Conservation (phyloP, 2,113 vertebrate species). For the Phyllostomus hastatus region DNA sequence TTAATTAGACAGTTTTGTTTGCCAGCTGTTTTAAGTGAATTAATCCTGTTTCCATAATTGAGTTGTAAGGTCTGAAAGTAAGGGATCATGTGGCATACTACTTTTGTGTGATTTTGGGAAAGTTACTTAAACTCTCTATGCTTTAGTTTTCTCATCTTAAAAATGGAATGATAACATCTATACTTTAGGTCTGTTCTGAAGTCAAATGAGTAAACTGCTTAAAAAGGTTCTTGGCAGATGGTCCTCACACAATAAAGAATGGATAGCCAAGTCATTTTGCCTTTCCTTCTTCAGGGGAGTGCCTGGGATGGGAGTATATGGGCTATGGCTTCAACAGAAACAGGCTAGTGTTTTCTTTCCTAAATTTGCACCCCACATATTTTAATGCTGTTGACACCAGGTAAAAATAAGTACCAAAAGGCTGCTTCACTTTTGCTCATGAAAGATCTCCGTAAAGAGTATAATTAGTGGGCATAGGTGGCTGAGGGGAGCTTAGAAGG, state of each 20-base stretch:
- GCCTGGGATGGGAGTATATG: background rate
- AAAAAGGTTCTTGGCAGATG: no score
- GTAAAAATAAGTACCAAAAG: background rate
- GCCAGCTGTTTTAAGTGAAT: background rate
- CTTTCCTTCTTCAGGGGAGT: background rate
- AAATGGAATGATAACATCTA: background rate
- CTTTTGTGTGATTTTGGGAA: background rate
- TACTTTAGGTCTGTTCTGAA: background rate
- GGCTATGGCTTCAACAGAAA: background rate
- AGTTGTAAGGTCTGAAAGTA: background rate
- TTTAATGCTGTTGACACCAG: background rate
- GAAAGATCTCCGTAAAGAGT: background rate
- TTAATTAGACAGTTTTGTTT: background rate
- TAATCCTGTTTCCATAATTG: background rate
- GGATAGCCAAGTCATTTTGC: background rate
- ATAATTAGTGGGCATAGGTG: fast-evolving
- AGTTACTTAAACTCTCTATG: background rate
- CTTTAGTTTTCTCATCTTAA: background rate
- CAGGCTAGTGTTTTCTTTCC: background rate
- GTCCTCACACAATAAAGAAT: background rate
- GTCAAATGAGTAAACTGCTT: background rate
- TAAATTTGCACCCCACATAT: background rate
- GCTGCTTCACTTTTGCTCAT: background rate
- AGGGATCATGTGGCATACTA: background rate
- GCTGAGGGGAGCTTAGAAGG: background rate